Evolutionary conservation across 2,888 invertebrate genomes (phyloP).

Genomic region (Ennomos fuscantarius): DNA sequence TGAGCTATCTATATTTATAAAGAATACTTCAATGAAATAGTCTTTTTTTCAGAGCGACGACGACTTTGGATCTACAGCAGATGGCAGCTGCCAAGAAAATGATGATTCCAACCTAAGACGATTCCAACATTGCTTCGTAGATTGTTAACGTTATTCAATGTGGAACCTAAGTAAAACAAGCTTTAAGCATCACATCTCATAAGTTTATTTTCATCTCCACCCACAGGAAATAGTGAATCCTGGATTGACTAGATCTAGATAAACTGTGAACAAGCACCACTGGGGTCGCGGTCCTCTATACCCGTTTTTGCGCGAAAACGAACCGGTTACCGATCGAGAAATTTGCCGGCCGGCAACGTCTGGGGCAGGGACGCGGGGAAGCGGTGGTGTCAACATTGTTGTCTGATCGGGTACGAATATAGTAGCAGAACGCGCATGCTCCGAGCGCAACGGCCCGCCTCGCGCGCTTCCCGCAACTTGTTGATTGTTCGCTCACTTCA

Average conservation of each 20-base stretch:
- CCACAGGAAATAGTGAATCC: constrained; percentile 13
- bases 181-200: too few relatives aligned
- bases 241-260: constrained; percentile 46
- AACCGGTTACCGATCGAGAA: constrained; percentile 74
- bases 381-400: constrained; percentile 62
- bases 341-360: constrained; percentile 55
- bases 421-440: constrained; percentile 77
- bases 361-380: constrained; percentile 34
- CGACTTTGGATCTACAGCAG: constrained; percentile 36
- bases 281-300: constrained; percentile 56
- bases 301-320: constrained; percentile 80
- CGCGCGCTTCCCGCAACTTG: constrained; percentile 75
- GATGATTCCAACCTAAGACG: constrained; percentile 41
- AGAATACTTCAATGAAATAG: neutral
- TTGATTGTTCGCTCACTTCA: constrained; percentile 83
- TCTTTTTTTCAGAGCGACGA: constrained; percentile 51
- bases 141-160: constrained; percentile 43
- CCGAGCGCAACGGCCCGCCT: constrained; percentile 64
- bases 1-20: too few relatives aligned
- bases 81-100: constrained; percentile 41
- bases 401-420: constrained; percentile 67
- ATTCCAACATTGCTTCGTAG: constrained; percentile 56
- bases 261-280: constrained; percentile 53
- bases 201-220: constrained; percentile 50
- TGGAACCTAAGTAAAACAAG: too few relatives aligned